Conservation (phyloP, 2,113 vertebrate species). For the Sigmodon hispidus region DNA sequence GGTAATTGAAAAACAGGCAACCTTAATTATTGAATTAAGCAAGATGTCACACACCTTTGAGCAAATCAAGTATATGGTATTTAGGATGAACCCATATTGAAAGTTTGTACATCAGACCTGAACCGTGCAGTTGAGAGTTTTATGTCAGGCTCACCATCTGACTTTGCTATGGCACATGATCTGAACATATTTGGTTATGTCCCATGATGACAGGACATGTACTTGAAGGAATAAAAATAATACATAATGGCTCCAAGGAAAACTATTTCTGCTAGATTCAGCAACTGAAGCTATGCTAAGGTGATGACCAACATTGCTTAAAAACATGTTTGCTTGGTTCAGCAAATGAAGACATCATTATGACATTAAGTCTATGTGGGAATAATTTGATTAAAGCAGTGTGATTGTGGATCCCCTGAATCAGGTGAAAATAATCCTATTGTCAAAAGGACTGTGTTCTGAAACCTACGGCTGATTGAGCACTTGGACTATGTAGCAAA, state of each 20-base stretch:
- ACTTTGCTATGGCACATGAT: neutral
- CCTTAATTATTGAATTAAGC: neutral
- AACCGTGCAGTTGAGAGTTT: neutral
- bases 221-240: neutral
- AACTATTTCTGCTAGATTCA: neutral
- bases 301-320: neutral
- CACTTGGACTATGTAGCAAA: neutral
- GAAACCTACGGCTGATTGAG: neutral
- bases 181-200: neutral
- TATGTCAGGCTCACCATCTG: neutral
- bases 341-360: neutral
- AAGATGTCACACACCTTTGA: neutral
- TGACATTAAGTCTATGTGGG: neutral
- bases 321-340: too few species aligned
- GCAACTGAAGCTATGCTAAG: slow-evolving; percentile 53
- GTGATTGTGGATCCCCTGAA: neutral
- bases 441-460: neutral
- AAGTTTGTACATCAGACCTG: neutral
- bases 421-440: neutral
- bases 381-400: neutral
- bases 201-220: neutral
- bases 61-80: neutral
- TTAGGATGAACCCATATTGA: neutral
- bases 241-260: neutral
- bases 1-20: neutral